Evolutionary conservation across 1,140 invertebrate species (phyloP), one percentile per base, ranked within the genome.

Genomic region (Drosophila ironensis): DNA sequence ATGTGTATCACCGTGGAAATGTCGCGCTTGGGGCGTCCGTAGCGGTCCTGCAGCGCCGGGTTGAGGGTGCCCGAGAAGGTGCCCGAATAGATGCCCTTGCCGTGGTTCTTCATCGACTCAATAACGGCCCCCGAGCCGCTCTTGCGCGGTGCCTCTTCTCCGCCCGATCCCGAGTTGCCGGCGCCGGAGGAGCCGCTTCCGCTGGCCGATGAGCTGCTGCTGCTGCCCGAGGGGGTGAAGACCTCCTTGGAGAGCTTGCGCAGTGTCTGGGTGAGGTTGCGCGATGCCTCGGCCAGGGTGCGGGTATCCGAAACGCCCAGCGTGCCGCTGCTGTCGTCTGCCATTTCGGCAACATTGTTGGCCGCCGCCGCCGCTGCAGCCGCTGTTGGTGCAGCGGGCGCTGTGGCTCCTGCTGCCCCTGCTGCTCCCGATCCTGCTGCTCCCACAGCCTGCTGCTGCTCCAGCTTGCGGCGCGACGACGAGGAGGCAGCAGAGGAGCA

Each of bases 1-100:
- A 98, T 98, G 89, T 98, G 97, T 53, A 98, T 97, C 46, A 98
- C 98, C 9, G 97, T 98, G 42, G 95, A 96, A 52, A 98, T 97
- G 90, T 98, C 96, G 11, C 96, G 93, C 75, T 97, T 96, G 6
- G 97, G 97, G 67, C 96, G 93, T 0, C 97, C 97, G 88, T 95
- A 94, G 64, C 94, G 94, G 90, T 98, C 97, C 91, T 98, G 97
- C 9, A 98, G 91, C n/a, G 96, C 95, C 52, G 97, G 97, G 91
- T 98, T 98, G 8, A 98, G 90, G 5, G 97, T 98, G 24, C 97
- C 97, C 89, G 94, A 93, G 90, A 95, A 95, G 19, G 95, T 96
- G 27, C 95, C 95, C 12, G 95, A 96, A 88, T 96, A 96, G 42
- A 96, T 94, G 67, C 97, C 97, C 90, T 97, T 96, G 35, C 97